Evolutionary conservation across 1,140 invertebrate species (phyloP), one percentile per base, ranked within the genome.

Genomic region (Parasteatoda tepidariorum): DNA sequence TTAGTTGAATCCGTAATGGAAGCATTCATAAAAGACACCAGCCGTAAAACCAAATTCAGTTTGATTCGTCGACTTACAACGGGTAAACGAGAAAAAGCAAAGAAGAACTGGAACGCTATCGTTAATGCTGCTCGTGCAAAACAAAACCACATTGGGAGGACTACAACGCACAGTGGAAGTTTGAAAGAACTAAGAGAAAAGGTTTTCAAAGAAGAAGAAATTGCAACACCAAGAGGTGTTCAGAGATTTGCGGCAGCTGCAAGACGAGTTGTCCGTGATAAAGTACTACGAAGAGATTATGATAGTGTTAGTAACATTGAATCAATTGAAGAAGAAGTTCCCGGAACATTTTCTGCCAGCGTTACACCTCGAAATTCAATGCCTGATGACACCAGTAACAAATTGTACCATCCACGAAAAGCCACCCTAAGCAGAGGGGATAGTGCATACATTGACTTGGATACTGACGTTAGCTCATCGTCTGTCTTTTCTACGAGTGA

Each of bases 101-200:
- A 93, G 87, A 94, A 93, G 85, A 94, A 97, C 85, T 97, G 95
- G 95, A 96, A 96, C 87, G 93, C 93, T 2, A 88, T 94, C 74
- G 95, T 95, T 0, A 67, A 33, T 22, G 83, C 83, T 24, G 73
- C 82, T 0, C 33, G 55, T 4, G 30, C 66, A 2, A 79, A 41
- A 48, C 74, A 79, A n/a, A 79, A 84, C 28, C 83, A 33, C 0
- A 84, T 84, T 30, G 83, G 83, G n/a, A 79, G 26, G 13, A 66
- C 57, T 22, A 13, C 18, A 0, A 4, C 28, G 6, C 18, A 18
- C 15, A 55, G 74, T 57, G 57, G 70, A 2, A 82, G 76, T 54
- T 24, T 85, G 6, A 74, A 74, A 62, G 76, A 84, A 18, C 38
- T 85, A 11, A 22, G 82, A 13, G 75, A 75, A 18, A 66, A 75